Conservation (phyloP, 64 coral and sea anemone genomes). For the Stylophora pistillata region DNA sequence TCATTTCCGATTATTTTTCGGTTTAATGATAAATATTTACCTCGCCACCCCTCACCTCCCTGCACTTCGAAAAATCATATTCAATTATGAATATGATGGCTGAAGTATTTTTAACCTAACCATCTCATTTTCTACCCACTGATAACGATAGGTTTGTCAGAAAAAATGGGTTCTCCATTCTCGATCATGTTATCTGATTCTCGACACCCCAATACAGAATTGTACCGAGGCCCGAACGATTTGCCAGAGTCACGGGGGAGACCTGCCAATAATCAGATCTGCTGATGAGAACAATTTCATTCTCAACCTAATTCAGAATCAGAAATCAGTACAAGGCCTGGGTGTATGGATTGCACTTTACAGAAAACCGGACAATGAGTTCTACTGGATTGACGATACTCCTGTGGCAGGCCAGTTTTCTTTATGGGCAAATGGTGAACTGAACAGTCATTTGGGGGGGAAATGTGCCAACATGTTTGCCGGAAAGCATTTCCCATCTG, state of each 20-base stretch:
- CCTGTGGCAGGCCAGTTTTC: not conserved
- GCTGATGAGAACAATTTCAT: not conserved
- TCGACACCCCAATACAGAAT: not conserved
- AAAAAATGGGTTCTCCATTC: no score
- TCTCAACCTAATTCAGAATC: not conserved
- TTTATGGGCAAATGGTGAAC: no score
- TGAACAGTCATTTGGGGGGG: no score
- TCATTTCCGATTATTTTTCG: no score
- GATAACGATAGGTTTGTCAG: no score
- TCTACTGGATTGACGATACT: slow-evolving; percentile 5
- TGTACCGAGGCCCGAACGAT: not conserved
- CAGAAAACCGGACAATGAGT: not conserved
- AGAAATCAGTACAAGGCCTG: not conserved
- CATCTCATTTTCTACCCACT: no score
- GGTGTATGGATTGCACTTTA: not conserved
- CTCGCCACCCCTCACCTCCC: no score
- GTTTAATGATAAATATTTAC: no score
- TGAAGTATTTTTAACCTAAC: no score
- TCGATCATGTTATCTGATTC: not conserved
- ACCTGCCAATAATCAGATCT: not conserved
- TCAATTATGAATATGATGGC: no score
- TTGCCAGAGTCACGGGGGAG: not conserved
- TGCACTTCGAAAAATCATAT: no score
- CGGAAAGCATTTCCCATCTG: not conserved
- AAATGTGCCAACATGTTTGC: not conserved